These are phyloP conservation scores for Drosophila subsilvestris DNA, from an alignment of 2,888 invertebrate genomes.

Conservation along the genomic window DNA sequence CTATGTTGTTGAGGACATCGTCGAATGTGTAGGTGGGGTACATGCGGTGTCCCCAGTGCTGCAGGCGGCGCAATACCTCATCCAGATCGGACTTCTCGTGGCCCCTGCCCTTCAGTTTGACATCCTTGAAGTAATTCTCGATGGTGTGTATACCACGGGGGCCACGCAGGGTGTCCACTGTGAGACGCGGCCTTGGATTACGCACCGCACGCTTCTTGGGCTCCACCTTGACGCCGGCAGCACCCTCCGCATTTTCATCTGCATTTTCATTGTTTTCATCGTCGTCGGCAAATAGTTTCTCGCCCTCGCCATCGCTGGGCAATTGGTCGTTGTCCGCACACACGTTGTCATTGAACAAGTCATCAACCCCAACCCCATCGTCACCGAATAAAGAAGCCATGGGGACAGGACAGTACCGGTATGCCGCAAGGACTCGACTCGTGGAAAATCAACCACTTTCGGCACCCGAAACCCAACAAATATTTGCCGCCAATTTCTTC, in stretches of 20 bases:
- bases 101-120: constrained; percentile 91
- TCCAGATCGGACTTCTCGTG: constrained; percentile 93
- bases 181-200: constrained; percentile 88
- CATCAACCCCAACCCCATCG: constrained; percentile 75
- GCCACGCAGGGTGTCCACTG: constrained; percentile 89
- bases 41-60: constrained; percentile 97
- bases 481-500: constrained; percentile 67
- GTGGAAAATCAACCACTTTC: constrained; percentile 1
- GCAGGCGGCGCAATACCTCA: constrained; percentile 90
- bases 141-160: constrained; percentile 91
- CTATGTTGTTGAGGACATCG: constrained; percentile 91
- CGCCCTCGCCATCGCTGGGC: constrained; percentile 83
- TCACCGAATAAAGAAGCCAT: constrained; percentile 80
- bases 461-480: constrained; percentile 29
- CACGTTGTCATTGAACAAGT: constrained; percentile 80
- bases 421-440: neutral
- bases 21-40: constrained; percentile 95
- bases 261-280: constrained; percentile 84
- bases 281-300: constrained; percentile 82
- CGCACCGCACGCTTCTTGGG: constrained; percentile 86
- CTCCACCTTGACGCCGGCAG: constrained; percentile 81
- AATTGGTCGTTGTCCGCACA: constrained; percentile 75
- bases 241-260: constrained; percentile 40
- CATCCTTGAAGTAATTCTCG: constrained; percentile 91
- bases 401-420: neutral